These are phyloP conservation scores for Neogale vison DNA, from an alignment of 2,113 vertebrate species.

Conservation along the genomic window DNA sequence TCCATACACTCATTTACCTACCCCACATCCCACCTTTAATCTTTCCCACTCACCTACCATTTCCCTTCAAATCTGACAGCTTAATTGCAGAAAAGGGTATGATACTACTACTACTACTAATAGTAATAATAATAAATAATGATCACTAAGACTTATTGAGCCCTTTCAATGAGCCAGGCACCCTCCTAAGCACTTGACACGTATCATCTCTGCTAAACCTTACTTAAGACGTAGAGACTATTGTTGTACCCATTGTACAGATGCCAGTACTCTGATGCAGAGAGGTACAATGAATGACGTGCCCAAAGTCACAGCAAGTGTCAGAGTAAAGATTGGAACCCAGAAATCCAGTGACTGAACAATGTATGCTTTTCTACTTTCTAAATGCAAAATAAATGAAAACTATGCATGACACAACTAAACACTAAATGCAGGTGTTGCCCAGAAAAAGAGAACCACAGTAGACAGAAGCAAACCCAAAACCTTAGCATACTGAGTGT, in stretches of 20 bases:
- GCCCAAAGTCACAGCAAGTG: background rate
- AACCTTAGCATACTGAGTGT: background rate
- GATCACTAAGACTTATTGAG: background rate
- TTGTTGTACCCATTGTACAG: background rate
- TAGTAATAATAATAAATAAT: no score
- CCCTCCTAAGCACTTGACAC: background rate
- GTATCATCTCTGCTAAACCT: background rate
- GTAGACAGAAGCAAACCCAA: background rate
- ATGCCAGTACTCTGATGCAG: background rate
- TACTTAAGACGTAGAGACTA: background rate
- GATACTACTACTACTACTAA: fast-evolving
- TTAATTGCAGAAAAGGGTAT: background rate
- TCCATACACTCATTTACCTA: background rate
- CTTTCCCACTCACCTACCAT: background rate
- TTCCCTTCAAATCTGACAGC: background rate
- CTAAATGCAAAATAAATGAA: background rate
- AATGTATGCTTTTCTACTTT: background rate
- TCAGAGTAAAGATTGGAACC: background rate
- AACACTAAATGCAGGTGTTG: background rate
- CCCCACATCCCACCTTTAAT: background rate
- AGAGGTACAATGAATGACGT: background rate
- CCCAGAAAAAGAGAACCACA: background rate
- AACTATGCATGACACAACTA: background rate
- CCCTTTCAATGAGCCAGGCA: background rate
- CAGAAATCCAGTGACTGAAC: background rate